These are phyloP conservation scores for Brachirus orientalis DNA, from an alignment of 2,113 vertebrate species.

Conservation along the genomic window DNA sequence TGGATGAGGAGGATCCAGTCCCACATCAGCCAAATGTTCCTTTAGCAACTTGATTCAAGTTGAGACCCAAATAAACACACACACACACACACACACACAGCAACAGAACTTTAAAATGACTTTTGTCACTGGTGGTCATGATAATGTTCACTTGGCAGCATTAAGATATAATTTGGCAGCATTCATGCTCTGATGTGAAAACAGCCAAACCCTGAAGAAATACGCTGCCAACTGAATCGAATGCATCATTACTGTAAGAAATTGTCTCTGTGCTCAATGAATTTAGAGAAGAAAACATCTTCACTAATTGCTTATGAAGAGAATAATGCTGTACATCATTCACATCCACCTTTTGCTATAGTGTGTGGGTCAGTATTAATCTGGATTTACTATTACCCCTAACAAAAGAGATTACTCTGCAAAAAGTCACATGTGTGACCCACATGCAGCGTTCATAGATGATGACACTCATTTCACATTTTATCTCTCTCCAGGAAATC, in stretches of 20 bases:
- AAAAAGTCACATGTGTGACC: slow-evolving; percentile 5
- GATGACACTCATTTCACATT: neutral
- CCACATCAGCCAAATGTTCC: slow-evolving; percentile 65
- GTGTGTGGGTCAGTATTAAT: slow-evolving; percentile 1
- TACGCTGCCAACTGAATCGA: slow-evolving; percentile 46
- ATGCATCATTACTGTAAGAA: slow-evolving; percentile 35
- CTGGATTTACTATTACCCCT: neutral
- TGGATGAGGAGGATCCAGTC: slow-evolving; percentile 71
- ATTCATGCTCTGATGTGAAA: slow-evolving; percentile 49
- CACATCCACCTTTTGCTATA: slow-evolving; percentile 10
- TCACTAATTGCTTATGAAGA: slow-evolving; percentile 14
- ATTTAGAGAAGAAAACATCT: slow-evolving; percentile 37
- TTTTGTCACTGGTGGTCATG: slow-evolving; percentile 59
- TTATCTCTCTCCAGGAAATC: neutral
- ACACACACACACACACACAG: slow-evolving; percentile 10
- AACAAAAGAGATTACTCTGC: neutral
- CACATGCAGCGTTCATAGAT: neutral
- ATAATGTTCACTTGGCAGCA: slow-evolving; percentile 52
- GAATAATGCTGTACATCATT: slow-evolving; percentile 11
- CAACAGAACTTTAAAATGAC: slow-evolving; percentile 71
- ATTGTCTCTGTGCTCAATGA: slow-evolving; percentile 13
- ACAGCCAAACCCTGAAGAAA: slow-evolving; percentile 47
- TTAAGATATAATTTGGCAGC: slow-evolving; percentile 49
- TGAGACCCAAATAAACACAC: slow-evolving; percentile 43
- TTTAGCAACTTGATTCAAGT: slow-evolving; percentile 57